These are phyloP conservation scores for Dipodomys spectabilis DNA, from an alignment of 2,113 vertebrate genomes.

Conservation along the genomic window DNA sequence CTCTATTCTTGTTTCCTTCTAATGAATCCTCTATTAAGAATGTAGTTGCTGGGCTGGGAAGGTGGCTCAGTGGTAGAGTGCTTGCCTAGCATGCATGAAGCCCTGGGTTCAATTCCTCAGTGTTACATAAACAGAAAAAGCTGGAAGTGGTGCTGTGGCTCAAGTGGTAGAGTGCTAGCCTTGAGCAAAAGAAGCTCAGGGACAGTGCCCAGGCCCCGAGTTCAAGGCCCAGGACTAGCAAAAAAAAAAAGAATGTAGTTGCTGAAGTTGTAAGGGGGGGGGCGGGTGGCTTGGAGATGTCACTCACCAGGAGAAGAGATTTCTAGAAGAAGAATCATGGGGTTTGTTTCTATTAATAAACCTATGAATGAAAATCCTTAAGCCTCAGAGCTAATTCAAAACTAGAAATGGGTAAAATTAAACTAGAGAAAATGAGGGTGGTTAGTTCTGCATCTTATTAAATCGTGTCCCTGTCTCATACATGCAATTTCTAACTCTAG, in stretches of 20 bases:
- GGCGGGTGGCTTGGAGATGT: background rate
- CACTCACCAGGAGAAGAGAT: background rate
- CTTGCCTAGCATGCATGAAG: too few relatives aligned
- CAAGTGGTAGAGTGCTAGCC: too few relatives aligned
- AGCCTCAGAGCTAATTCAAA: constrained; percentile 1
- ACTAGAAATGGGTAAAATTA: background rate
- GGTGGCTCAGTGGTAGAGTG: too few relatives aligned
- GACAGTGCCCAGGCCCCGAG: too few relatives aligned
- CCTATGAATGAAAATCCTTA: background rate
- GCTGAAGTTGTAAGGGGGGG: background rate
- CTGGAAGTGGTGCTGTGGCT: too few relatives aligned
- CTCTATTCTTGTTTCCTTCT: background rate
- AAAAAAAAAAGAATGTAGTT: background rate
- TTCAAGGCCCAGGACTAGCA: too few relatives aligned
- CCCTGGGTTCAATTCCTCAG: too few relatives aligned
- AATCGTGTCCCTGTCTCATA: background rate
- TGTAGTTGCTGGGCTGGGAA: background rate
- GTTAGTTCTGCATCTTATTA: background rate
- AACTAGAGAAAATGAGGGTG: background rate
- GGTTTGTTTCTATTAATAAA: background rate
- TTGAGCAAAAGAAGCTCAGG: too few relatives aligned
- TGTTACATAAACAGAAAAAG: too few relatives aligned
- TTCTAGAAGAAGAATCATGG: background rate
- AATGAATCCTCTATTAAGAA: background rate
- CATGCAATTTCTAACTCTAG: background rate